A percentile compares a stretch with the other conserved stretches of the same genome.
These are phyloP conservation scores for Callinectes sapidus DNA, from an alignment of 2,888 invertebrate species.

Conservation along the genomic window DNA sequence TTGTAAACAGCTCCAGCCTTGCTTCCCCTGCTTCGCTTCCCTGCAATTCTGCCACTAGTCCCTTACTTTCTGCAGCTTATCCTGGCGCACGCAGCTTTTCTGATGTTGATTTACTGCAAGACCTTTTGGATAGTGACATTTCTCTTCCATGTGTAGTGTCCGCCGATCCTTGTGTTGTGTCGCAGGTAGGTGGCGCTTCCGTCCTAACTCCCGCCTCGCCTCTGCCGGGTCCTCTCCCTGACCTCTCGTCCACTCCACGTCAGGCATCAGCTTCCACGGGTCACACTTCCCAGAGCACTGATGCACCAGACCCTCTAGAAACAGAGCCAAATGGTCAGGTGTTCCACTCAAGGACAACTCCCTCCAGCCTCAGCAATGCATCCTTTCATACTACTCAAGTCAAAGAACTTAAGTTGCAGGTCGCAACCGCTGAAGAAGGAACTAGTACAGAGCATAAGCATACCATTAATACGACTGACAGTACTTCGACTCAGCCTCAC, in stretches of 20 bases:
- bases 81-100: conserved; percentile 29
- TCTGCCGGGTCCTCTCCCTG: conserved; percentile 7
- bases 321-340: background rate
- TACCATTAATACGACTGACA: background rate
- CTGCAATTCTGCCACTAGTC: background rate
- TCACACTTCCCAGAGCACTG: background rate
- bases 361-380: background rate
- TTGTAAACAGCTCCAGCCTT: conserved; percentile 41
- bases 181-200: conserved; percentile 6
- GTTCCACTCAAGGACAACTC: background rate
- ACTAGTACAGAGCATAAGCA: background rate
- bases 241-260: conserved; percentile 7
- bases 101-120: conserved; percentile 17
- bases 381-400: background rate
- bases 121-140: background rate
- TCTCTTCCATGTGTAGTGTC: background rate
- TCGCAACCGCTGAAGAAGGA: background rate
- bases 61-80: background rate
- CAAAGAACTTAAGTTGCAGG: background rate
- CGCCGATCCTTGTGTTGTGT: background rate
- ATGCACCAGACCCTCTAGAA: background rate
- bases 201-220: background rate
- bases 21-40: conserved; percentile 16
- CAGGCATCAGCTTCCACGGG: background rate
- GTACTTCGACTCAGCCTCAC: background rate